Evolutionary conservation across 2,888 invertebrate species (phyloP), one percentile per base, ranked within the genome.

Genomic region (Choreutis nemorana): DNA sequence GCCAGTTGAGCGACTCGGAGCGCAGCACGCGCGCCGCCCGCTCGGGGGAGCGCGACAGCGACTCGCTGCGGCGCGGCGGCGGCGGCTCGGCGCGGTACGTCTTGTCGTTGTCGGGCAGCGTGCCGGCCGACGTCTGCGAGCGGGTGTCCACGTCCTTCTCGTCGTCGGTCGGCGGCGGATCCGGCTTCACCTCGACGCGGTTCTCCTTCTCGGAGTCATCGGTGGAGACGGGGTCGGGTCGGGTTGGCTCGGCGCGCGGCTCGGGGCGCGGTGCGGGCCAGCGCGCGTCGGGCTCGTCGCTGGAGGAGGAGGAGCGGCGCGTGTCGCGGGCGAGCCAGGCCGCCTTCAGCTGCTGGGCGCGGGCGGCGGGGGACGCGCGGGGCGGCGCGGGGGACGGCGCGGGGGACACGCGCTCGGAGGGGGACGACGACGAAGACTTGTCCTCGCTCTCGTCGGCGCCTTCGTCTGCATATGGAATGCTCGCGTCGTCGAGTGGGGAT

Each of bases 141-240:
- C 87, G 82, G 55, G 88, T 89, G 56, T 87, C 88, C 40, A 88
- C 83, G 67, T 90, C 90, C 62, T 87, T 87, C 61, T 91, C 90
- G 77, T 89, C 88, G 61, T 89, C 89, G 85, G 62, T 39, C 39
- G 42, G 41, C 32, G 45, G 30, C 36, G 31, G 20, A 41, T 21
- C 35, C 43, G 41, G 27, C 43, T 40, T 29, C 8, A 8, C 18
- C 32, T 40, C 44, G 45, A 44, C 43, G 45, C 65, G 57, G 64
- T 73, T 70, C 47, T 71, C 65, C 53, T 63, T 71, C 59, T 72
- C 63, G 41, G 63, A 61, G 63, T 73, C 75, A 58, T 67, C 66
- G 41, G 45, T 35, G 50, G 61, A 60, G 53, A 40, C 52, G 32
- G 40, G 34, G 21, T 29, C 18, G 55, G 32, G 53, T 42, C 18